Evolutionary conservation across 2,888 invertebrate species (phyloP).

Genomic region (Eupithecia centaureata): DNA sequence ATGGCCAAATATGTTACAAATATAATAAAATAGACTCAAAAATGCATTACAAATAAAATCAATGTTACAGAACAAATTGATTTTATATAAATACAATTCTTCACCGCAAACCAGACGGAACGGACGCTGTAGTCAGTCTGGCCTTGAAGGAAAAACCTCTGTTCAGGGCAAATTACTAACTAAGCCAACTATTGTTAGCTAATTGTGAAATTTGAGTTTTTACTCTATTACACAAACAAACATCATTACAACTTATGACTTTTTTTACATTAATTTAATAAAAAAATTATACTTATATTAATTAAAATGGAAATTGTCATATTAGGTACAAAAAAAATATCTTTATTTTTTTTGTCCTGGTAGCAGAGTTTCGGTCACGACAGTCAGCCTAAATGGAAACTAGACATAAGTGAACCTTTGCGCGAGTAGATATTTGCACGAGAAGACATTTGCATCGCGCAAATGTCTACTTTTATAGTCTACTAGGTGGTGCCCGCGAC

Average conservation of each 20-base stretch:
- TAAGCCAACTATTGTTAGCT: slow-evolving; percentile 9
- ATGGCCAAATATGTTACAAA: too few relatives aligned
- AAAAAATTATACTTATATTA: too few relatives aligned
- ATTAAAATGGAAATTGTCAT: too few relatives aligned
- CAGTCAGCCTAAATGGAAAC: neutral
- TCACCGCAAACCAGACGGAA: slow-evolving; percentile 40
- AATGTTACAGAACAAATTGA: slow-evolving; percentile 20
- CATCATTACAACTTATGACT: too few relatives aligned
- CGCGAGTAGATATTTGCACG: neutral
- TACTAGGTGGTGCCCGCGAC: too few relatives aligned
- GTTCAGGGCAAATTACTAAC: slow-evolving; percentile 15
- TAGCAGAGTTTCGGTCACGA: neutral
- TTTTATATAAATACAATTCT: slow-evolving; percentile 21
- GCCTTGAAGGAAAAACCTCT: slow-evolving; percentile 48
- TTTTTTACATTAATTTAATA: too few relatives aligned
- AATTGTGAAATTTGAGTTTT: slow-evolving; percentile 15
- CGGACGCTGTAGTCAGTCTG: slow-evolving; percentile 48
- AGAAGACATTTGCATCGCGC: too few relatives aligned
- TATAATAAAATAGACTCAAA: neutral
- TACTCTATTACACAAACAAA: too few relatives aligned
- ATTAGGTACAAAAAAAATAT: too few relatives aligned
- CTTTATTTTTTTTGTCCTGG: too few relatives aligned
- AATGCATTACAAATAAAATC: neutral
- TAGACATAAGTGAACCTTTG: neutral
- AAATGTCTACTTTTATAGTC: too few relatives aligned